These are phyloP conservation scores for Zaprionus capensis DNA, from an alignment of 1,140 invertebrate species.

Conservation along the genomic window DNA sequence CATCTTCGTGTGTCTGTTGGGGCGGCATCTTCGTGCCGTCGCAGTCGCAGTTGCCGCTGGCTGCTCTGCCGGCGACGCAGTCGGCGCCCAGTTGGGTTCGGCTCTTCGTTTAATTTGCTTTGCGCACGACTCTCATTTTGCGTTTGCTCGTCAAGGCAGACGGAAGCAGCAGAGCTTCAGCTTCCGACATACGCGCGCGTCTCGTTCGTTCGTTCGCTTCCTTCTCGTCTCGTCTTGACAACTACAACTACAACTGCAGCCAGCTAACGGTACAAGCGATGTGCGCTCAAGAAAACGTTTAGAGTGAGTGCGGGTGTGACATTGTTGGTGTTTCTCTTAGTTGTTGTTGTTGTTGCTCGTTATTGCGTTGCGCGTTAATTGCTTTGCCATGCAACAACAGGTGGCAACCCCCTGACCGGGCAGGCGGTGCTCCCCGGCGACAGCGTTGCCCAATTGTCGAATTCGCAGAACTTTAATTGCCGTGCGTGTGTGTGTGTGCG, in stretches of 20 bases:
- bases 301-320: slow-evolving; percentile 3
- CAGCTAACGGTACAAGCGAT: slow-evolving; percentile 53
- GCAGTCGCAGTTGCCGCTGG: slow-evolving; percentile 25
- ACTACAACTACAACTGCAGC: slow-evolving; percentile 35
- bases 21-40: slow-evolving; percentile 61
- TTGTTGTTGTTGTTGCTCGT: not conserved
- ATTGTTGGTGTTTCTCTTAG: not conserved
- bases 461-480: slow-evolving; percentile 76
- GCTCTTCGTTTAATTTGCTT: slow-evolving; percentile 77
- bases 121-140: slow-evolving; percentile 82
- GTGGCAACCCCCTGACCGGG: slow-evolving; percentile 41
- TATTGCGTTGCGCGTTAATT: slow-evolving; percentile 48
- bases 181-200: slow-evolving; percentile 49
- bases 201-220: slow-evolving; percentile 6
- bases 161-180: slow-evolving; percentile 61
- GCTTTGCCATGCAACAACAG: slow-evolving; percentile 64
- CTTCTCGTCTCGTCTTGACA: slow-evolving; percentile 8
- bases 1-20: slow-evolving; percentile 61
- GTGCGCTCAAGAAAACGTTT: slow-evolving; percentile 42
- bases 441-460: slow-evolving; percentile 62
- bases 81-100: slow-evolving; percentile 55
- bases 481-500: not conserved
- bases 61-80: slow-evolving; percentile 22
- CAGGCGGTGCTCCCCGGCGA: not conserved
- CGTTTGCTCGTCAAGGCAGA: slow-evolving; percentile 77